Conservation (phyloP, 2,113 vertebrate species). For the chimpanzee (Pan troglodytes) region NHGRI_mPanTro3-v2.1_pri NC_072402.2:162996001-162996500, state of each 20-base stretch:
- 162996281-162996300: slow-evolving; percentile 42
- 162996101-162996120: background rate
- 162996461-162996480: background rate
- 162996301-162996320: background rate
- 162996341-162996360: background rate
- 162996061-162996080: slow-evolving; percentile 25
- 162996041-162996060: slow-evolving; percentile 1
- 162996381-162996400: slow-evolving; percentile 4
- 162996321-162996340: background rate
- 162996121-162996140: background rate
- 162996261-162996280: background rate
- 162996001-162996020: slow-evolving; percentile 82
- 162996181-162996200: background rate
- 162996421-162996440: slow-evolving; percentile 17
- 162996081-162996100: background rate
- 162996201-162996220: background rate
- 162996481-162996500: background rate
- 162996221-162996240: background rate
- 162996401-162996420: background rate
- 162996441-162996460: background rate
- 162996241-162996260: background rate
- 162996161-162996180: background rate
- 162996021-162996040: slow-evolving; percentile 67
- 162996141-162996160: background rate
- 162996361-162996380: background rate